Base-by-base conservation (phyloP, 2,888 invertebrate species). In the Tetranychus truncatus region DNA sequence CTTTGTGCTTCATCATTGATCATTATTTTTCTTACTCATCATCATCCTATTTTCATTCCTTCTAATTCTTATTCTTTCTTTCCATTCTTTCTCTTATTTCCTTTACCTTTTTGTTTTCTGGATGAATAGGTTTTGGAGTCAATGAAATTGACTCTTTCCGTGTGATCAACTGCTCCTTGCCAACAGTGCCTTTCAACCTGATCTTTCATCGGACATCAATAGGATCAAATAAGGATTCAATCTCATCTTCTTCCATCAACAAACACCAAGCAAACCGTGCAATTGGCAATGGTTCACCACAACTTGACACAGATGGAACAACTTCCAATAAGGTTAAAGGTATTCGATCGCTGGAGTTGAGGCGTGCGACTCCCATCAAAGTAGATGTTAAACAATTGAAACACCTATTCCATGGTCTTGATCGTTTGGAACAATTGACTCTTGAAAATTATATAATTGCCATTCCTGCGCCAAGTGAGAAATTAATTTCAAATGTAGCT, bases 121-220 rank as follows among this genome's bases (percentile, higher is more conserved):
- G n/a, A 20, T 72, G 21, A 44, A 66, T 46, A 77, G 77, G 77
- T 69, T 77, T 77, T 66, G 74, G 74, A 18, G 72, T 77, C n/a
- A 75, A 77, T 18, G 71, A 74, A 15, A 75, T 77, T 45, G 76
- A 76, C 71, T 71, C 76, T 9, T 77, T 76, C 71, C 55, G 44
- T 20, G 66, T 77, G 8, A 66, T 24, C 18, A 77, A 76, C 71
- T 77, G 77, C 67, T 66, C 65, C 44, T 69, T 77, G 18, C 77
- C 77, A 9, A 66, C 71, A 44, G 44, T 77, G 34, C 77, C 77
- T 46, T 74, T 76, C n/a, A 74, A 69, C 66, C 66, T 76, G n/a
- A 71, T 77, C 8, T 74, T 77, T n/a, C 75, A 77, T 44, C 77
- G 77, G n/a, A 75, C 77, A 20, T 20, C 34, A 11, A 21, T 69